phyloP scores from a whole-genome alignment of 1,140 invertebrate species.

The Caenorhabditis briggsae region DNA sequence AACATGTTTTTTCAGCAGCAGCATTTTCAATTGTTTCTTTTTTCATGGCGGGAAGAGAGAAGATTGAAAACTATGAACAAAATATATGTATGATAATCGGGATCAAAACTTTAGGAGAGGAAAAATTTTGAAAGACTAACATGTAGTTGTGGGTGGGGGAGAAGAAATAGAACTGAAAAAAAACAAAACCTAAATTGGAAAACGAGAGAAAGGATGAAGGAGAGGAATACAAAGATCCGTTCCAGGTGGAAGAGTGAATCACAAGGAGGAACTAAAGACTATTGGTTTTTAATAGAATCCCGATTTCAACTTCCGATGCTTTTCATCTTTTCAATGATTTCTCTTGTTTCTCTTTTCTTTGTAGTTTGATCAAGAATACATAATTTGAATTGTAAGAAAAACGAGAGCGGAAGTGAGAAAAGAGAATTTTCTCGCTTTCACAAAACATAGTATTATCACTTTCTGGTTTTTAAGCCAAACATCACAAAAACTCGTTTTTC shows the following conservation, averaged over 20 bases:
- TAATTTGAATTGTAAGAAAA: no score
- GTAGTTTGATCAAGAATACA: no score
- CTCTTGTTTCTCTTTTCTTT: background rate
- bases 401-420: no score
- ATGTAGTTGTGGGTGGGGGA: background rate
- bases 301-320: background rate
- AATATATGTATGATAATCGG: no score
- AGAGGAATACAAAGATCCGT: conserved; percentile 11
- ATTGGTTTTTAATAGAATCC: background rate
- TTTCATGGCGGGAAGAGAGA: background rate
- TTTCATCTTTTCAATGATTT: background rate
- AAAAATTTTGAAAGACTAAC: background rate
- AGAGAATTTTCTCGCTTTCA: no score
- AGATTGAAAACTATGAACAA: background rate
- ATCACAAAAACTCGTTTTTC: no score
- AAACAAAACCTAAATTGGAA: background rate
- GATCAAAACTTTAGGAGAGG: no score
- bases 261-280: conserved; percentile 13
- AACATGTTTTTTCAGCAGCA: background rate
- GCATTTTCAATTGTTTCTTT: conserved; percentile 11
- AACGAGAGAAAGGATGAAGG: background rate
- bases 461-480: no score
- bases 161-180: background rate
- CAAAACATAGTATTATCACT: no score
- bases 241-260: background rate